Evolutionary conservation across 1,140 invertebrate genomes (phyloP).

Genomic region (Aphidius ervi): DNA sequence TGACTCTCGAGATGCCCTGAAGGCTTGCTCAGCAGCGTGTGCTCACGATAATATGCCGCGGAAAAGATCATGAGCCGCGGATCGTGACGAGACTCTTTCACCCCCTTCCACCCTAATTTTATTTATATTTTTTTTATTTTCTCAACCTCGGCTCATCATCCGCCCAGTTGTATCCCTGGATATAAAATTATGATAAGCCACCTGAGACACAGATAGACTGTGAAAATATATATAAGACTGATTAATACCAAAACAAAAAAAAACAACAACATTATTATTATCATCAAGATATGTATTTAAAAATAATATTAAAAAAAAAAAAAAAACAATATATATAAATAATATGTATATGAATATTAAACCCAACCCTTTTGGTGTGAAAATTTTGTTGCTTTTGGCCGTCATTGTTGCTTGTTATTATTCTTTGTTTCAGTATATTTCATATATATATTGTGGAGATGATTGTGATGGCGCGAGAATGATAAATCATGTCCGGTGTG

Average conservation of each 20-base stretch:
- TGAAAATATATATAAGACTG: too few relatives aligned
- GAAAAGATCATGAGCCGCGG: conserved; percentile 8
- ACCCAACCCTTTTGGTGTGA: conserved; percentile 12
- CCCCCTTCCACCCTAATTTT: too few relatives aligned
- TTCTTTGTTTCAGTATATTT: conserved; percentile 5
- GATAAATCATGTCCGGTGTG: conserved; percentile 11
- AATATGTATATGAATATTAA: not conserved
- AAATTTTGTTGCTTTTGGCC: not conserved
- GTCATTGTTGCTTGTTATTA: conserved; percentile 13
- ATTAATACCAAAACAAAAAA: too few relatives aligned
- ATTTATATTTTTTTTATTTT: too few relatives aligned
- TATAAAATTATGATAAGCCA: too few relatives aligned
- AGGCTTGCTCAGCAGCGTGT: too few relatives aligned
- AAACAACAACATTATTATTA: too few relatives aligned
- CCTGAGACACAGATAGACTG: too few relatives aligned
- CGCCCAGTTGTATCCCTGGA: too few relatives aligned
- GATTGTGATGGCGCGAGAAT: conserved; percentile 14
- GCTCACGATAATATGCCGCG: conserved; percentile 4
- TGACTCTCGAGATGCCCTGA: not conserved
- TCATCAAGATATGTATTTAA: too few relatives aligned
- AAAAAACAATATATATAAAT: conserved; percentile 2
- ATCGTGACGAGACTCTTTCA: conserved; percentile 2
- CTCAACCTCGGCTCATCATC: too few relatives aligned
- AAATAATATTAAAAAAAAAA: not conserved
- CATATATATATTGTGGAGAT: too few relatives aligned